Evolutionary conservation across 2,888 invertebrate species (phyloP).

Genomic region (Mythimna pallens): DNA sequence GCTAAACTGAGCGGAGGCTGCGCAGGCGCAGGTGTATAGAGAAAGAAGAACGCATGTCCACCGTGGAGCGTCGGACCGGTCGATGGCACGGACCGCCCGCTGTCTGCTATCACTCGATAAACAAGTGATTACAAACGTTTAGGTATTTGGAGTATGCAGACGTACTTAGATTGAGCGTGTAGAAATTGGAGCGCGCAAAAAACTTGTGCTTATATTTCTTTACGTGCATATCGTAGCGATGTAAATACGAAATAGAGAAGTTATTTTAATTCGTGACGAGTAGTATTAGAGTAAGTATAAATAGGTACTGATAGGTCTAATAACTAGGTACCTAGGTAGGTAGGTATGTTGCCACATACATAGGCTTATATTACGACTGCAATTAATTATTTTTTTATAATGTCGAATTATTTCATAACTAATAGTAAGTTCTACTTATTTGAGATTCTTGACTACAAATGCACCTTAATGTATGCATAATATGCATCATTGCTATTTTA

Average conservation of each 20-base stretch:
- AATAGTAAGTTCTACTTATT: neutral
- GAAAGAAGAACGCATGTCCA: constrained; percentile 73
- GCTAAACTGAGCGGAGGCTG: constrained; percentile 80
- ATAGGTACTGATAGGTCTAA: too few species aligned
- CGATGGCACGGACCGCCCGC: constrained; percentile 70
- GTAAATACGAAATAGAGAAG: neutral
- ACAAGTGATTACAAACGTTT: constrained; percentile 59
- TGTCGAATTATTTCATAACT: constrained; percentile 10
- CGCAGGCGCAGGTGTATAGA: constrained; percentile 75
- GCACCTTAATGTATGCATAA: constrained; percentile 9
- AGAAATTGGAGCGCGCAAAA: constrained; percentile 34
- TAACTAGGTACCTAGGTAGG: too few species aligned
- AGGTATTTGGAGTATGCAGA: constrained; percentile 41
- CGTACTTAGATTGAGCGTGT: constrained; percentile 14
- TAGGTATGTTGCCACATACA: too few species aligned
- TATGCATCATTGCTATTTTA: neutral
- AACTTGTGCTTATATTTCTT: neutral
- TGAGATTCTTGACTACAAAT: constrained; percentile 27
- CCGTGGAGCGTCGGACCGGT: constrained; percentile 73
- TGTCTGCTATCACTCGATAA: constrained; percentile 68
- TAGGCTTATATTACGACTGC: too few species aligned
- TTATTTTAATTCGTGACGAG: neutral
- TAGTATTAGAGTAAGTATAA: too few species aligned
- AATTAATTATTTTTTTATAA: neutral
- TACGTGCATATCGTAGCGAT: neutral